Evolutionary conservation across 2,113 vertebrate genomes (phyloP).

Genomic region (Oxygymnocypris stewartii): DNA sequence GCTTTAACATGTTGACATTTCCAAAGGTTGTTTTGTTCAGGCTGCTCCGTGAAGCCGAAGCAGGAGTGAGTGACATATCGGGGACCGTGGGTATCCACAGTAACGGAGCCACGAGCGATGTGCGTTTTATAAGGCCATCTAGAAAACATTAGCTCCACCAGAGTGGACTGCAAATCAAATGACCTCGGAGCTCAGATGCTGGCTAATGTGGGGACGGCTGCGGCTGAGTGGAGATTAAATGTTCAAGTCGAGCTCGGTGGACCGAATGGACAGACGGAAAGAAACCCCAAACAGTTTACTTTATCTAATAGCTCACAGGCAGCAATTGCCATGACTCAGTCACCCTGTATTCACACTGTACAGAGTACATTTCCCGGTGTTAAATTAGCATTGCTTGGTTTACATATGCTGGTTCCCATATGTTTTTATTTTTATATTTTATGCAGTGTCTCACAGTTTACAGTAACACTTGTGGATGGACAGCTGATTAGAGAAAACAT

Average conservation of each 20-base stretch:
- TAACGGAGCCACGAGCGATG: slow-evolving; percentile 44
- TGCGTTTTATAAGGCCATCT: slow-evolving; percentile 62
- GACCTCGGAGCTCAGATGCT: slow-evolving; percentile 42
- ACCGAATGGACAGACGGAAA: slow-evolving; percentile 3
- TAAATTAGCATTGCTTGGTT: too few relatives aligned
- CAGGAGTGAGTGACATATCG: slow-evolving; percentile 67
- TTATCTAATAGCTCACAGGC: neutral
- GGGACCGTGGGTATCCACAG: slow-evolving; percentile 55
- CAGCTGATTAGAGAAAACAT: neutral
- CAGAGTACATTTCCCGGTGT: too few relatives aligned
- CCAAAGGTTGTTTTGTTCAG: slow-evolving; percentile 73
- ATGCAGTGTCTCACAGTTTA: too few relatives aligned
- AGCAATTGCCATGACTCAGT: neutral
- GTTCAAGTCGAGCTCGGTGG: neutral
- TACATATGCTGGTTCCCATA: too few relatives aligned
- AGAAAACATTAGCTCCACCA: slow-evolving; percentile 61
- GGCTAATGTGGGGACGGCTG: slow-evolving; percentile 25
- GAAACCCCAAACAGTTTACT: neutral
- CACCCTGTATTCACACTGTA: neutral
- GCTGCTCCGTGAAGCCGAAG: slow-evolving; percentile 53
- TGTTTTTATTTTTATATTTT: too few relatives aligned
- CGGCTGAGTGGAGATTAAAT: slow-evolving; percentile 11
- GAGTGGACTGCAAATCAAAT: slow-evolving; percentile 64
- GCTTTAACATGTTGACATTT: slow-evolving; percentile 79
- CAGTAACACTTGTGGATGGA: too few relatives aligned